Conservation (phyloP, 2,113 vertebrate species). For the Bothrops jararaca region DNA sequence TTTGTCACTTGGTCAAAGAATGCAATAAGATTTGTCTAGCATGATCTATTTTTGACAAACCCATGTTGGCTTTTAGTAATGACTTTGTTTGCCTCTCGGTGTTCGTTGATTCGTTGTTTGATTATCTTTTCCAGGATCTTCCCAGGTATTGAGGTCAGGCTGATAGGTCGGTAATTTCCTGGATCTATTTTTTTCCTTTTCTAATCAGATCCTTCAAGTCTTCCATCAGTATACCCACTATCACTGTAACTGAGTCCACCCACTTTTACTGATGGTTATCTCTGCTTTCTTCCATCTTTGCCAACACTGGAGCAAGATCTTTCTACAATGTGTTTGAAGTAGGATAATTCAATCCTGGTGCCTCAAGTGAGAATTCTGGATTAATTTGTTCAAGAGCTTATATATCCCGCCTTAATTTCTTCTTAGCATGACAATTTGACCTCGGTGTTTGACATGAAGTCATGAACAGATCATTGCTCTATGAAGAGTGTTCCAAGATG, state of each 20-base stretch:
- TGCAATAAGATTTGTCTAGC: no score
- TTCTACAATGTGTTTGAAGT: background rate
- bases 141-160: no score
- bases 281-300: background rate
- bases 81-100: no score
- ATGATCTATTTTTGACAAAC: no score
- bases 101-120: no score
- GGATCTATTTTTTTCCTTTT: no score
- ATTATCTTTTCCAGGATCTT: no score
- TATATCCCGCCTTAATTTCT: background rate
- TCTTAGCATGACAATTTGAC: background rate
- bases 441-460: background rate
- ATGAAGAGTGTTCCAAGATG: background rate
- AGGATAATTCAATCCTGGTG: no score
- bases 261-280: background rate
- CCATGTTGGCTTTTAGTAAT: no score
- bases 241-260: background rate
- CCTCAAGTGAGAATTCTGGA: background rate
- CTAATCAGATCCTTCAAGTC: background rate
- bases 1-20: no score
- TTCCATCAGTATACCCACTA: background rate
- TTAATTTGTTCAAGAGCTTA: background rate
- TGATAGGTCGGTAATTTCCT: no score
- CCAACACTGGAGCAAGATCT: background rate
- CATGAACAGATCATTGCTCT: background rate